These are phyloP conservation scores for Tachina lurida DNA, from an alignment of 2,888 invertebrate species.

Conservation along the genomic window DNA sequence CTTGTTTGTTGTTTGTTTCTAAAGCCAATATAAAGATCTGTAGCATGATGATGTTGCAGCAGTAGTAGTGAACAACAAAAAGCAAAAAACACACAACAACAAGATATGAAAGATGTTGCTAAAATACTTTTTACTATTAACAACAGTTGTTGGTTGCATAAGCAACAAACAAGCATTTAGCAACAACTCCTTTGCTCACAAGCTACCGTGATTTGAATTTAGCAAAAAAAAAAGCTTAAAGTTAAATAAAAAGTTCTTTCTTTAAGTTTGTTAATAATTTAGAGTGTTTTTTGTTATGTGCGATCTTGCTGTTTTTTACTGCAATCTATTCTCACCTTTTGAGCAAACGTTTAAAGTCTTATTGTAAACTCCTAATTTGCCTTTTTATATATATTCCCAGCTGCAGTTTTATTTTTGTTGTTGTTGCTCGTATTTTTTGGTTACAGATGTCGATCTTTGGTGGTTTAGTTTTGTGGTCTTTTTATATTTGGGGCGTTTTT, in stretches of 20 bases:
- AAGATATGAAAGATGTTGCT: constrained; percentile 53
- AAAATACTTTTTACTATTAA: constrained; percentile 15
- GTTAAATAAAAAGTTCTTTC: constrained; percentile 26
- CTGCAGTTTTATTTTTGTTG: constrained; percentile 55
- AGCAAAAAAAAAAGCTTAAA: background rate
- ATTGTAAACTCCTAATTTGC: constrained; percentile 54
- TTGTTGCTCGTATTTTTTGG: constrained; percentile 17
- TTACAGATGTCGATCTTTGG: constrained; percentile 63
- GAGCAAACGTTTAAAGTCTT: constrained; percentile 48
- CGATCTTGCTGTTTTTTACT: constrained; percentile 30
- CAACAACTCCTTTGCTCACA: constrained; percentile 21
- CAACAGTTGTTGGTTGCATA: constrained; percentile 22
- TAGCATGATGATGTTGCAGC: constrained; percentile 42
- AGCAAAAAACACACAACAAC: background rate
- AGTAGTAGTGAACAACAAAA: background rate
- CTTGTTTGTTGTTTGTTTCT: constrained; percentile 10
- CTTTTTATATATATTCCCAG: constrained; percentile 66
- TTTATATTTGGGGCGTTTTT: constrained; percentile 74
- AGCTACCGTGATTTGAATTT: constrained; percentile 67
- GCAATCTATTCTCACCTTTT: constrained; percentile 70
- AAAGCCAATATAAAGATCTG: constrained; percentile 34
- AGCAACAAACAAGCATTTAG: constrained; percentile 46
- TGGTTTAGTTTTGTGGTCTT: constrained; percentile 71
- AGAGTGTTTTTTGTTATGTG: constrained; percentile 23
- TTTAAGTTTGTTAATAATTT: constrained; percentile 60